phyloP scores from a whole-genome alignment of 2,888 invertebrate genomes.

The Xestia ashworthii region DNA sequence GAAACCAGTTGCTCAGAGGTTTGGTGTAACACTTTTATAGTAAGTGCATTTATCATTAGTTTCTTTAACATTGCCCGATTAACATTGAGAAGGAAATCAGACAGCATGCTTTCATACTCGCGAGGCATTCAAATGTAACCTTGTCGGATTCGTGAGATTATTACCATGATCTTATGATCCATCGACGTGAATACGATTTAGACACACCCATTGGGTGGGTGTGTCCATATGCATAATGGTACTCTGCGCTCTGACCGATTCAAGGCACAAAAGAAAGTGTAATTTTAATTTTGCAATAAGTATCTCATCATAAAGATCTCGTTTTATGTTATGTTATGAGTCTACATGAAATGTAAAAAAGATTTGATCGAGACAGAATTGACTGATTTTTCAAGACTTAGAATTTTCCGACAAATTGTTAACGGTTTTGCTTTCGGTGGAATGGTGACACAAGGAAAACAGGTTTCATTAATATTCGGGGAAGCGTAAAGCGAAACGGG shows the following conservation, averaged over 20 bases:
- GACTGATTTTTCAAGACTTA: neutral
- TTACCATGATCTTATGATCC: too few relatives aligned
- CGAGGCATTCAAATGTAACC: too few relatives aligned
- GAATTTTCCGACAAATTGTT: neutral
- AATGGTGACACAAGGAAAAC: constrained; percentile 13
- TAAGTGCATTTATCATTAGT: constrained; percentile 9
- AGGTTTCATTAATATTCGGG: constrained; percentile 41
- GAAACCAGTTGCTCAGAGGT: constrained; percentile 26
- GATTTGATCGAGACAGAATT: neutral
- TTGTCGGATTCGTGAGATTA: too few relatives aligned
- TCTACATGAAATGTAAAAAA: neutral
- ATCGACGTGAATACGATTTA: too few relatives aligned
- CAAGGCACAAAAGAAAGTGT: too few relatives aligned
- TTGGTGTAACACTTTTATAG: constrained; percentile 10
- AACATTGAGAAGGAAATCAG: neutral
- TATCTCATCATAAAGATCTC: too few relatives aligned
- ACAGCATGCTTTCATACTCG: neutral
- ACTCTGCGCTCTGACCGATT: too few relatives aligned
- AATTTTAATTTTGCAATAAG: too few relatives aligned
- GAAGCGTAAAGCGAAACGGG: constrained; percentile 68
- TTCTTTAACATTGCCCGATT: neutral
- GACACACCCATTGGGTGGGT: too few relatives aligned
- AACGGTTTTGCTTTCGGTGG: neutral
- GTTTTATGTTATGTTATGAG: too few relatives aligned
- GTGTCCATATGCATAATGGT: too few relatives aligned